A percentile compares a stretch with the other conserved stretches of the same genome.
These are phyloP conservation scores for Megamerina dolium DNA, from an alignment of 2,888 invertebrate species.

Conservation along the genomic window DNA sequence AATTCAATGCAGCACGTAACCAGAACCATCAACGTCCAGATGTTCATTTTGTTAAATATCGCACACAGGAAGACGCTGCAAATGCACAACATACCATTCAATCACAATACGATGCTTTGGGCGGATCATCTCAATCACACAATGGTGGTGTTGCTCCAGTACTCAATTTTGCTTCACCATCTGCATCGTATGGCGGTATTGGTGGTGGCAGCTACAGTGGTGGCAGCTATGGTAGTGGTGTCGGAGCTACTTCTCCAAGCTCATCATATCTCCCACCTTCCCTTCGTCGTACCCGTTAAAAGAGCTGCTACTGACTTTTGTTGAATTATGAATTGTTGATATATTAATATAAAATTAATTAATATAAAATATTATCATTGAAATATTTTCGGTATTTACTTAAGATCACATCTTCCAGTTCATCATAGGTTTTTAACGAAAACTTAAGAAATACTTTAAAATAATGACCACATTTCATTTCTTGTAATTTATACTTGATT, in stretches of 20 bases:
- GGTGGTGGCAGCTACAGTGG: no score
- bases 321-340: neutral
- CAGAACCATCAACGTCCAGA: conserved; percentile 38
- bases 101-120: conserved; percentile 35
- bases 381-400: no score
- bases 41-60: conserved; percentile 45
- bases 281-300: neutral
- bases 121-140: conserved; percentile 29
- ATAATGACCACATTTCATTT: no score
- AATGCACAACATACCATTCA: conserved; percentile 36
- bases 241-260: neutral
- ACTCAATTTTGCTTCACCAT: conserved; percentile 36
- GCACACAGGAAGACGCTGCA: conserved; percentile 35
- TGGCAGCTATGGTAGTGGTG: no score
- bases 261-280: neutral
- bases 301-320: neutral
- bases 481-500: no score
- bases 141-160: conserved; percentile 36
- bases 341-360: no score
- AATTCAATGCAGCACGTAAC: conserved; percentile 31
- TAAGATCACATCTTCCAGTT: no score
- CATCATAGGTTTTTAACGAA: no score
- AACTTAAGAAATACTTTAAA: no score
- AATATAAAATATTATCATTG: no score
- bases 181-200: no score